Base-by-base conservation (phyloP, 2,797 vertebrate genomes). In the Tympanoctomys barrerae region DNA sequence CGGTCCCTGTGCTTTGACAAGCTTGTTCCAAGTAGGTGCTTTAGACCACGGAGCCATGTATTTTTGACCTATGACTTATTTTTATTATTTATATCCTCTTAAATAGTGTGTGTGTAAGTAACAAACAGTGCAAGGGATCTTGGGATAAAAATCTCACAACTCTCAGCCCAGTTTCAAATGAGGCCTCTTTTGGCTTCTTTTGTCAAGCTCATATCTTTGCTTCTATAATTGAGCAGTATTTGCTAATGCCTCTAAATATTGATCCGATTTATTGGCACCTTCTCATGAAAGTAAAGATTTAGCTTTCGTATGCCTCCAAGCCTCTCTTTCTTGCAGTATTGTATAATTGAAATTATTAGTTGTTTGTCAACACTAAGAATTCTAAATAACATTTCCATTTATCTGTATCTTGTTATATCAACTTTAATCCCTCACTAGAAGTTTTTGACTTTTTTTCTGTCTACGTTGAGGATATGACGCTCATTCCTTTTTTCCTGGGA, bases 21-120 rank as follows among this genome's bases (percentile, higher is more conserved):
- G n/a, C n/a, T n/a, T n/a, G n/a, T n/a, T n/a, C n/a, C n/a, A n/a
- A n/a, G n/a, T n/a, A n/a, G n/a, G n/a, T n/a, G n/a, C n/a, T n/a
- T n/a, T n/a, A n/a, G n/a, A n/a, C n/a, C n/a, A n/a, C n/a, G n/a
- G n/a, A n/a, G n/a, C n/a, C n/a, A 39, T 75, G 3, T 75, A 21
- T 87, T 82, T 95, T 49, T 77, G 75, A 87, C 59, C 31, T 89
- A 19, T 80, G 21, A 52, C 39, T 57, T 71, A 86, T 81, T 75
- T 85, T 83, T 77, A 61, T 39, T 70, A 61, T 39, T 42, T 42
- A 22, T 64, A 14, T 82, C 22, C 36, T 90, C 49, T n/a, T 59
- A 54, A 68, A 85, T 31, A 42, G n/a, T 42, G 54, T 71, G 61
- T 26, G 24, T 5, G 61, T 21, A 22, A 73, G 22, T 87, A 57